These are phyloP conservation scores for Latrodectus elegans DNA, from an alignment of 2,888 invertebrate genomes.

Conservation along the genomic window DNA sequence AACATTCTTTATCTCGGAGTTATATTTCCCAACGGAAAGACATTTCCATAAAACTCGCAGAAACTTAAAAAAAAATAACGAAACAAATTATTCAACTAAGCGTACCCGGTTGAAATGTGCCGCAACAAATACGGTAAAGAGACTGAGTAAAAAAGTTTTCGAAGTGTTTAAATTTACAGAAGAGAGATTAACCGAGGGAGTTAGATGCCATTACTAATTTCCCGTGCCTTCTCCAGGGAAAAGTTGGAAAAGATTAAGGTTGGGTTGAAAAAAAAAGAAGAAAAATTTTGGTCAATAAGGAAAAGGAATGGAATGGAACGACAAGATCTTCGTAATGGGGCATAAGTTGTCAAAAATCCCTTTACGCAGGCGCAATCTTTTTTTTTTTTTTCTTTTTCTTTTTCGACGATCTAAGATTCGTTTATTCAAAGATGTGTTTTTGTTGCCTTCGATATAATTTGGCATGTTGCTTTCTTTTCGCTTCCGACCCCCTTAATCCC, in stretches of 20 bases:
- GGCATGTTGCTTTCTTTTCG: constrained; percentile 25
- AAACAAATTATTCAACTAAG: constrained; percentile 67
- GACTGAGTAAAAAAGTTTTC: constrained; percentile 30
- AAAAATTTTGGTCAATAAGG: constrained; percentile 24
- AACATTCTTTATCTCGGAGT: not conserved
- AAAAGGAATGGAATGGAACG: constrained; percentile 35
- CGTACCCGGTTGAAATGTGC: constrained; percentile 57
- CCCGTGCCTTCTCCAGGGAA: constrained; percentile 44
- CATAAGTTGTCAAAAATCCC: constrained; percentile 65
- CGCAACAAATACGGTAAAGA: constrained; percentile 44
- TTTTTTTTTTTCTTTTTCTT: constrained; percentile 45
- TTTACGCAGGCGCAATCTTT: constrained; percentile 40
- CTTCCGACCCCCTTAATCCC: constrained; percentile 5
- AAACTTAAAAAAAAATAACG: constrained; percentile 50
- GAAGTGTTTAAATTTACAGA: constrained; percentile 68
- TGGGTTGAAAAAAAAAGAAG: constrained; percentile 28
- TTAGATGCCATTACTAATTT: constrained; percentile 68
- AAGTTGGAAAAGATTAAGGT: constrained; percentile 49
- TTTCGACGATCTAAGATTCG: constrained; percentile 15
- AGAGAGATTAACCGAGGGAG: constrained; percentile 65
- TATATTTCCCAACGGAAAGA: constrained; percentile 46
- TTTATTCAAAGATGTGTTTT: constrained; percentile 41
- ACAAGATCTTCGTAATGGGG: constrained; percentile 59
- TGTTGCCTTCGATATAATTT: constrained; percentile 59
- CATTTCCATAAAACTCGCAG: constrained; percentile 65